phyloP scores from a whole-genome alignment of 2,797 vertebrate species.

The Chloroceryle inda region DNA sequence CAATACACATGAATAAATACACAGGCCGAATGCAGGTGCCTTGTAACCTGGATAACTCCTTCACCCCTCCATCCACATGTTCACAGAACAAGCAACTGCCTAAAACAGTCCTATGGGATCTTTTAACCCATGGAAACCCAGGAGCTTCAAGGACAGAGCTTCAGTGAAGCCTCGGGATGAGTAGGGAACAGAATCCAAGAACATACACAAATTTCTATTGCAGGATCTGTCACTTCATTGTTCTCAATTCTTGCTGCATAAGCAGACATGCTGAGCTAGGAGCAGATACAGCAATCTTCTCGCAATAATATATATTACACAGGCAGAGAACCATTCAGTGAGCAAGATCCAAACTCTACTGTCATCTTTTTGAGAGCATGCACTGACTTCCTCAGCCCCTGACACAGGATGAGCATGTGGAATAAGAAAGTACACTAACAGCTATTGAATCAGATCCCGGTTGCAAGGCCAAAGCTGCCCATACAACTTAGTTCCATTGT shows the following conservation, averaged over 20 bases:
- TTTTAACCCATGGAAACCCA: not conserved
- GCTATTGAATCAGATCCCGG: not conserved
- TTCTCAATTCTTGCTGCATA: not conserved
- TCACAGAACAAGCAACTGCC: rapidly evolving
- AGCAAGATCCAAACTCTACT: not conserved
- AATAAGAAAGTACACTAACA: rapidly evolving
- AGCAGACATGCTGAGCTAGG: not conserved
- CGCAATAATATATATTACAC: not conserved
- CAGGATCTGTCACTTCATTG: not conserved
- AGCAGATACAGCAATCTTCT: not conserved
- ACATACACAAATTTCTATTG: not conserved
- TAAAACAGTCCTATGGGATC: not conserved
- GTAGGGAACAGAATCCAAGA: not conserved
- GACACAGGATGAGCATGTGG: not conserved
- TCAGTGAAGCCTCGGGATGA: not conserved
- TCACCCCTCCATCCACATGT: not conserved
- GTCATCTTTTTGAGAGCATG: not conserved
- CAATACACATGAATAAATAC: not conserved
- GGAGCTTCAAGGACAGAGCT: not conserved
- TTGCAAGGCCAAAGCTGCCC: not conserved
- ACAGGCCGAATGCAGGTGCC: rapidly evolving
- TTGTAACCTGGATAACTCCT: not conserved
- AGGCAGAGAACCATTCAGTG: not conserved
- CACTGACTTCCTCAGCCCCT: not conserved
- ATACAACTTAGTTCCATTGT: not conserved